Base-by-base conservation (phyloP, 2,888 invertebrate species). In the Tinea semifulvella region DNA sequence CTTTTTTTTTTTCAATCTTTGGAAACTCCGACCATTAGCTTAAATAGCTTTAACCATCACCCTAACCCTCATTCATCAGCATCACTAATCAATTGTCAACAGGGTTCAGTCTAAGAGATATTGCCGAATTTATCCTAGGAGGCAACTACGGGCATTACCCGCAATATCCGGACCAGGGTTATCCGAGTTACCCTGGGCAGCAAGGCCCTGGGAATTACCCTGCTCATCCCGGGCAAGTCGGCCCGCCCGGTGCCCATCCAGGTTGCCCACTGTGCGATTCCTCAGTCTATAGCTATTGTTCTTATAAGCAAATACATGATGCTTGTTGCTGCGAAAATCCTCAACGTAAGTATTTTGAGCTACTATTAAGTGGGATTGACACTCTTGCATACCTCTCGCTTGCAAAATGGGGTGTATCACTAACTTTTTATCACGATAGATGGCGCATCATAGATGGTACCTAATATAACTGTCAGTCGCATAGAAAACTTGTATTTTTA, bases 241-340 rank as follows among this genome's bases (percentile, higher is more conserved):
- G 79, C 1, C 77, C 79, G 0, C 77, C 79, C 0, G 80, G 80
- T 0, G 80, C 76, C 1, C 80, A 80, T 31, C 61, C 74, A 0
- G 80, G 81, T n/a, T 91, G 91, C 54, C 91, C 91, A 0, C 62
- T 88, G 19, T 91, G 91, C 56, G 91, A 91, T 60, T 86, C 88
- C 0, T 90, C 91, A 0, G 90, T 91, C 3, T 91, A 86, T 64
- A 84, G 87, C 53, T 91, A 91, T 64, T 91, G 91, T 60, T 86
- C 85, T 0, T 84, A 89, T 47, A 91, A 90, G 67, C 76, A 91
- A 46, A 77, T 87, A 3, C 91, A 91, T 56, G 91, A 91, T 58
- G 84, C 89, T 0, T 91, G 91, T 60, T 91, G 91, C 60, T 91
- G 91, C 54, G 82, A 84, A 51, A 73, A 82, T 56, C 56, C 62